Evolutionary conservation across 2,113 vertebrate species (phyloP).

Genomic region (human (Homo sapiens)): GRCh38 chr5:33282001-33282500

Average conservation of each 20-base stretch:
- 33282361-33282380: background rate
- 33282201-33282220: background rate
- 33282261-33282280: conserved; percentile 1
- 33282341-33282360: background rate
- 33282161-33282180: background rate
- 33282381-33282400: background rate
- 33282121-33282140: background rate
- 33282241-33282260: background rate
- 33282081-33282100: background rate
- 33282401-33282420: background rate
- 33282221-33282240: background rate
- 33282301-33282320: background rate
- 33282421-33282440: background rate
- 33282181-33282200: background rate
- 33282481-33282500: background rate
- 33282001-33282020: background rate
- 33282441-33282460: background rate
- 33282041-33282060: background rate
- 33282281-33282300: conserved; percentile 8
- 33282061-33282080: too few species aligned
- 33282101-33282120: background rate
- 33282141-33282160: background rate
- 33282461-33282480: background rate
- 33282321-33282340: background rate
- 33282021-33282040: background rate